Conservation (phyloP, 2,113 vertebrate genomes). For the Pimephales promelas region DNA sequence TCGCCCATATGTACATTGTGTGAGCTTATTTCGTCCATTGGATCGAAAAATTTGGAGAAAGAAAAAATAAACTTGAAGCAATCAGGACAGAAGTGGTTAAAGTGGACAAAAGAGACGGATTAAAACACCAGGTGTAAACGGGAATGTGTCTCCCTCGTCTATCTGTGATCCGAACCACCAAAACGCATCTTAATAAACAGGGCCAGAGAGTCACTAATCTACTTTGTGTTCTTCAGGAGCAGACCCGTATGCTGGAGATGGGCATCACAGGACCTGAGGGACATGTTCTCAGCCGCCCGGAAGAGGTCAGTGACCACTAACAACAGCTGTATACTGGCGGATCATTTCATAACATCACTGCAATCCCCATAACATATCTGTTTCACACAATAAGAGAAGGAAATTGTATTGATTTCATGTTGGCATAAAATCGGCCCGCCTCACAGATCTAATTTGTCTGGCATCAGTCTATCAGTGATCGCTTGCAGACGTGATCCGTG, state of each 20-base stretch:
- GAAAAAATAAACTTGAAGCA: too few species aligned
- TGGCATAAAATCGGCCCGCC: too few species aligned
- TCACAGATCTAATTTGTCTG: background rate
- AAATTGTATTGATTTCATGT: too few species aligned
- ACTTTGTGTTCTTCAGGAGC: slow-evolving; percentile 72
- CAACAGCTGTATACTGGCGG: background rate
- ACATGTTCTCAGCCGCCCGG: slow-evolving; percentile 86
- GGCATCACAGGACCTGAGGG: slow-evolving; percentile 87
- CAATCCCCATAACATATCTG: background rate
- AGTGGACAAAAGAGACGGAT: too few species aligned
- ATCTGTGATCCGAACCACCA: too few species aligned
- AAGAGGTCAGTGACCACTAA: slow-evolving; percentile 76
- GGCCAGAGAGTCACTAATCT: background rate
- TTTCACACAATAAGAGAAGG: background rate
- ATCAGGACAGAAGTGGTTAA: too few species aligned
- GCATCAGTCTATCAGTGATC: background rate
- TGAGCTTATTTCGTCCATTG: too few species aligned
- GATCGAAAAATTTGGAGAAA: too few species aligned
- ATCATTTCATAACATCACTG: background rate
- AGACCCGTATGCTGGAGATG: slow-evolving; percentile 85
- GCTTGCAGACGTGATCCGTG: background rate
- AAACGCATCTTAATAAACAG: too few species aligned
- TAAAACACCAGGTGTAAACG: too few species aligned
- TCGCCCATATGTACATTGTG: too few species aligned
- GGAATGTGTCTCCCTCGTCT: too few species aligned